Percentiles rank a stretch among this genome's conserved stretches.
Conservation (phyloP, 1,140 invertebrate genomes). For the Brachionus plicatilis region DNA sequence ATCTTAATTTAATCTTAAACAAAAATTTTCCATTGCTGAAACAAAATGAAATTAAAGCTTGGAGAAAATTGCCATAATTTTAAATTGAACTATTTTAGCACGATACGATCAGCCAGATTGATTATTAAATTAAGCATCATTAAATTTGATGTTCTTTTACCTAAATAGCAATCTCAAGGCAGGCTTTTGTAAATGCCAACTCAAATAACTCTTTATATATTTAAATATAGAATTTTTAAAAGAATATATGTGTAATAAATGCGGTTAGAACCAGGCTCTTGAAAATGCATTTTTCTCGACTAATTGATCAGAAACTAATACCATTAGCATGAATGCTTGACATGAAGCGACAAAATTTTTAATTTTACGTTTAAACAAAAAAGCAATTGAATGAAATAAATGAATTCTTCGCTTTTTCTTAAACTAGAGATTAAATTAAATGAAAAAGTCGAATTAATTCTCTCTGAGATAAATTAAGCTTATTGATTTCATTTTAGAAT, state of each 20-base stretch:
- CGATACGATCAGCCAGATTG: neutral
- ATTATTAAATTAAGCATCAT: neutral
- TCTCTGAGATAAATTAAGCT: neutral
- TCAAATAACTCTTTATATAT: neutral
- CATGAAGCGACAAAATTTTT: neutral
- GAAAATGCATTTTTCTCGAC: neutral
- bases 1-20: neutral
- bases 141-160: neutral
- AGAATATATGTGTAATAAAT: neutral
- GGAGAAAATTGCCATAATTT: neutral
- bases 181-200: neutral
- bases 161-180: neutral
- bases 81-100: neutral
- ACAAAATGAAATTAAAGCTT: neutral
- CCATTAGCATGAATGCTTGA: neutral
- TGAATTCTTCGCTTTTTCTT: neutral
- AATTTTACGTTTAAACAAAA: neutral
- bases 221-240: neutral
- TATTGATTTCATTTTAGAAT: neutral
- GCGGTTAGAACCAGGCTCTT: neutral
- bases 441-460: neutral
- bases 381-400: neutral
- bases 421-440: neutral
- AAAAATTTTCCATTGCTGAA: neutral
- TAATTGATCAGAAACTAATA: constrained; percentile 1